Evolutionary conservation across 2,888 invertebrate genomes (phyloP), one percentile per base, ranked within the genome.

Genomic region (Ischnura elegans): DNA sequence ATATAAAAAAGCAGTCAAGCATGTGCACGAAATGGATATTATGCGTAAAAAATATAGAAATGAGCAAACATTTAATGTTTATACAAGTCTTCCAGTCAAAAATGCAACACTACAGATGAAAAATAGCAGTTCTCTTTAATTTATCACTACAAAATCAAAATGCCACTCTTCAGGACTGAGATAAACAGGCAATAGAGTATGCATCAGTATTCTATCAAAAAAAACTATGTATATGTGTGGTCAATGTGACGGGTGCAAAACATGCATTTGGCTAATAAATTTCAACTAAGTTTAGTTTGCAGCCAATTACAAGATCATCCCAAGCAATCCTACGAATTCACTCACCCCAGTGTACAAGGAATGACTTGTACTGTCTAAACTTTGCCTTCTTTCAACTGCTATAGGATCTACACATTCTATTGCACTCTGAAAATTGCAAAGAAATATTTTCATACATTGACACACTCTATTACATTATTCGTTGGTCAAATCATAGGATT

Each of bases 261-360:
- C 76, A 76, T 76, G 76, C 76, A 36, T 4, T 76, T 36, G 76
- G 36, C 13, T 36, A 3, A 76, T 10, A 25, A 10, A 76, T 10
- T 36, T 76, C 36, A 76, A 76, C 21, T 36, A 76, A 13, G 36
- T 76, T 36, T 36, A n/a, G 16, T 29, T 36, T 36, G 36, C 76
- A 76, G 36, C 76, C 36, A 76, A 76, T 76, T 36, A 76, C 61
- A 36, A 76, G 76, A 25, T 76, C 42, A 66, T 21, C 84, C 93
- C 90, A 93, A 87, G 51, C 93, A 47, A 45, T 87, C 61, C 90
- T 87, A 87, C 36, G n/a, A 51, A n/a, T 93, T 94, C 87, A 94
- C 94, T 94, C 94, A 94, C 94, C 94, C 94, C 94, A 93, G 94
- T 94, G 94, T 93, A 94, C 93, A 94, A 94, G 94, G 94, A 94